Evolutionary conservation across 2,113 vertebrate species (phyloP).

Genomic region (Zosterops japonicus): DNA sequence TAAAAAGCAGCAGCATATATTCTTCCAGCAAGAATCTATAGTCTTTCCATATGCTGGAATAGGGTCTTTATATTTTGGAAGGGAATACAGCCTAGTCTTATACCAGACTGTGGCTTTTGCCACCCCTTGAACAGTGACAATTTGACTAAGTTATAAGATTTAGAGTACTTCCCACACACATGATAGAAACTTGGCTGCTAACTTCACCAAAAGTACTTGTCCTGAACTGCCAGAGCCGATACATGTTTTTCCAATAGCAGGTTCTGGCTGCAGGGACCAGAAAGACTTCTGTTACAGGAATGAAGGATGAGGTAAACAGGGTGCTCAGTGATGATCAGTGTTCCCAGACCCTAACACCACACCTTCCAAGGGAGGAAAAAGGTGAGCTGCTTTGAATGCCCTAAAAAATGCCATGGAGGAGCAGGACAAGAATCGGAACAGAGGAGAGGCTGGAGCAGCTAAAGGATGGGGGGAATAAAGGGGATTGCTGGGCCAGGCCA

Average conservation of each 20-base stretch:
- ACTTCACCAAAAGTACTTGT: neutral
- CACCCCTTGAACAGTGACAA: neutral
- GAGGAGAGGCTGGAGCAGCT: neutral
- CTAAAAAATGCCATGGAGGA: neutral
- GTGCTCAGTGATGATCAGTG: neutral
- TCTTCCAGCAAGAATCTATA: neutral
- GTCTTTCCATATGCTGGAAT: neutral
- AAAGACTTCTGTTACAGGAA: neutral
- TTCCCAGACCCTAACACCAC: neutral
- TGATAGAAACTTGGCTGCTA: constrained; percentile 53
- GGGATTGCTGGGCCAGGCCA: neutral
- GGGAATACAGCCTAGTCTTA: neutral
- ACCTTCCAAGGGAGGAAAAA: neutral
- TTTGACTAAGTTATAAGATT: constrained; percentile 19
- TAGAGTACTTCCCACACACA: constrained; percentile 27
- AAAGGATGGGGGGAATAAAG: neutral
- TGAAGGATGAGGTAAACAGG: neutral
- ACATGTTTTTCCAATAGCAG: neutral
- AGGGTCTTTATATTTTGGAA: constrained; percentile 16
- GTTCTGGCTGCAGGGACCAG: neutral
- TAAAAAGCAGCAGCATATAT: neutral
- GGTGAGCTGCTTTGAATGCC: neutral
- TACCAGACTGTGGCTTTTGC: constrained; percentile 43
- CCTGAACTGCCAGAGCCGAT: neutral
- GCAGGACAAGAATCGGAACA: neutral